Conservation (phyloP, 2,888 invertebrate genomes). For the Laothoe populi region DNA sequence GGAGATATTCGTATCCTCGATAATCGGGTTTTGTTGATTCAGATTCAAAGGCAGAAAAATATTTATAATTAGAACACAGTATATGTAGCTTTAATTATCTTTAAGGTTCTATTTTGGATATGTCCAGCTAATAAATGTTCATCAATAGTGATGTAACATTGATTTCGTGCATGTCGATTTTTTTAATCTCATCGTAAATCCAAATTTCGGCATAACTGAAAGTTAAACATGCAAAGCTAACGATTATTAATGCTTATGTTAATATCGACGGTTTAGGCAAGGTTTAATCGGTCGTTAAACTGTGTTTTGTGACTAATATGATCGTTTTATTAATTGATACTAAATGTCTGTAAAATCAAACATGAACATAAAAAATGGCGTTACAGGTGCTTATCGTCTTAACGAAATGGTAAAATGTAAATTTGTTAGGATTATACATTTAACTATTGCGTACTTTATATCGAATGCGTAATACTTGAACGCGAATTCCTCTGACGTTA, state of each 20-base stretch:
- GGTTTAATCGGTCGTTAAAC: constrained; percentile 16
- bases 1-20: too few relatives aligned
- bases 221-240: constrained; percentile 24
- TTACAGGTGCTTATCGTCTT: constrained; percentile 2
- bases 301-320: constrained; percentile 18
- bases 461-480: constrained; percentile 14
- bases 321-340: constrained; percentile 18
- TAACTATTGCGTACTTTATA: background rate
- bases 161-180: constrained; percentile 1
- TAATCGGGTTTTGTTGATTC: too few relatives aligned
- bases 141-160: background rate
- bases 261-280: constrained; percentile 15
- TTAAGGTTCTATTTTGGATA: background rate
- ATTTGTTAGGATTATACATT: constrained; percentile 7
- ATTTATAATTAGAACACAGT: too few relatives aligned
- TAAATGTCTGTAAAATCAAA: constrained; percentile 10
- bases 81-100: background rate
- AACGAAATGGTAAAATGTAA: constrained; percentile 12
- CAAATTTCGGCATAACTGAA: constrained; percentile 15
- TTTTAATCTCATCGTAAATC: constrained; percentile 18
- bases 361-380: constrained; percentile 12
- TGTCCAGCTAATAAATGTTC: background rate
- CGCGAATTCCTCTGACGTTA: constrained; percentile 7
- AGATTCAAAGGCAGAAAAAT: too few relatives aligned
- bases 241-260: constrained; percentile 23